phyloP scores from a whole-genome alignment of 2,888 invertebrate species.

The Brachypalpus laphriformis region DNA sequence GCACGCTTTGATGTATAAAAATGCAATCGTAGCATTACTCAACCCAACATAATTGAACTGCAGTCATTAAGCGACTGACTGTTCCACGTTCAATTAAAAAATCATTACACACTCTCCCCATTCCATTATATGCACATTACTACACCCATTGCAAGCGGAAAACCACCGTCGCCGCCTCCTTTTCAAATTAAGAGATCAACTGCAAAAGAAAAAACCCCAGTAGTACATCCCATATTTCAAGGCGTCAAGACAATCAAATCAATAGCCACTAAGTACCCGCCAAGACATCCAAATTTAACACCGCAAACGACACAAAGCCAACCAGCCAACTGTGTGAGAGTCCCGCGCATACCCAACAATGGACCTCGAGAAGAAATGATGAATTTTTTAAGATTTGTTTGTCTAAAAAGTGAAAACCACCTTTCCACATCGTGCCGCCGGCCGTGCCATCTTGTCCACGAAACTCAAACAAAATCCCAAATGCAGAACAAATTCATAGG shows the following conservation, averaged over 20 bases:
- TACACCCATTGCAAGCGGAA: not conserved
- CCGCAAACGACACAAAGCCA: conserved; percentile 8
- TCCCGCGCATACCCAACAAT: conserved; percentile 11
- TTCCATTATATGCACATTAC: conserved; percentile 11
- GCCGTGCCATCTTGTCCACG: not conserved
- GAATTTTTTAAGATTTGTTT: conserved; percentile 23
- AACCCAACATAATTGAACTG: conserved; percentile 28
- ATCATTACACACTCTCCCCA: conserved; percentile 29
- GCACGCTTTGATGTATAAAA: conserved; percentile 15
- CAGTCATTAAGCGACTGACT: conserved; percentile 21
- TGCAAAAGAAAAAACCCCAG: not conserved
- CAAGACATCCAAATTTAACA: conserved; percentile 42
- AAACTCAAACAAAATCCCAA: not conserved
- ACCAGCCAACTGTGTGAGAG: not conserved
- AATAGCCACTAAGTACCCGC: conserved; percentile 54
- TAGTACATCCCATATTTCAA: not conserved
- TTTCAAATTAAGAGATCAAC: conserved; percentile 25
- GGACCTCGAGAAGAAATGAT: conserved; percentile 13
- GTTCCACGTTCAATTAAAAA: conserved; percentile 41
- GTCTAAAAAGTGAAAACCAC: conserved; percentile 46
- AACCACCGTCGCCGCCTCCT: conserved; percentile 22
- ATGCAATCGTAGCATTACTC: conserved; percentile 29
- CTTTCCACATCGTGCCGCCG: conserved; percentile 1
- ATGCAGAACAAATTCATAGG: conserved; percentile 34
- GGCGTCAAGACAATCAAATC: conserved; percentile 49